These are phyloP conservation scores for Falco columbarius DNA, from an alignment of 2,797 vertebrate species.

Conservation along the genomic window DNA sequence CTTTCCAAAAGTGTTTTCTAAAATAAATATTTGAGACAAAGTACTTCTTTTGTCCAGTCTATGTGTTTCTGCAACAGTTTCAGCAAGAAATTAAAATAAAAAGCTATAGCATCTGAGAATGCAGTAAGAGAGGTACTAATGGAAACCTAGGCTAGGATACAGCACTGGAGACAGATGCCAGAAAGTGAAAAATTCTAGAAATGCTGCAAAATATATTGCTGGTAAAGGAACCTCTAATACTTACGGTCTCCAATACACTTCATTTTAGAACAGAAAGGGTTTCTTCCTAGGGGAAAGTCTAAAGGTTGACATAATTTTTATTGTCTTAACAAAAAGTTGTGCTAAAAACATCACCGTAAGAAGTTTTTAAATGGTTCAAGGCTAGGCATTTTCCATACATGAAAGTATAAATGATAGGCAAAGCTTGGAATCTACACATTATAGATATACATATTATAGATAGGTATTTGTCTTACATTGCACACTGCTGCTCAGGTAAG, in stretches of 20 bases:
- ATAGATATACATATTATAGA: neutral
- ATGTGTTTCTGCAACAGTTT: neutral
- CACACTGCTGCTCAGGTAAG: neutral
- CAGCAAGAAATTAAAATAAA: neutral
- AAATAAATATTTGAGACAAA: neutral
- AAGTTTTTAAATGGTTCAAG: neutral
- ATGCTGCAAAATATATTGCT: neutral
- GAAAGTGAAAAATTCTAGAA: neutral
- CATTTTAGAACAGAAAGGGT: neutral
- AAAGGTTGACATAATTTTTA: neutral
- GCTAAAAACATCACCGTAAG: neutral
- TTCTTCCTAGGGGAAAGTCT: neutral
- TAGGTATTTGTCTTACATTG: neutral
- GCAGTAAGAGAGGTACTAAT: neutral
- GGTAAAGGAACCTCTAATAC: neutral
- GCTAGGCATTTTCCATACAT: neutral
- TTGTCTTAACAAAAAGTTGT: neutral
- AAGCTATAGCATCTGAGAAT: neutral
- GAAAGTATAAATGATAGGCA: neutral
- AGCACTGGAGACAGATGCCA: neutral
- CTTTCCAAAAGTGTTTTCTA: neutral
- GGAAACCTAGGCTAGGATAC: neutral
- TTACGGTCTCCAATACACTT: neutral
- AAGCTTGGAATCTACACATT: neutral
- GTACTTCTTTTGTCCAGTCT: neutral